A percentile compares a stretch with the other conserved stretches of the same genome.
Evolutionary conservation across 2,888 invertebrate genomes (phyloP).

Genomic region (Melieria picta): DNA sequence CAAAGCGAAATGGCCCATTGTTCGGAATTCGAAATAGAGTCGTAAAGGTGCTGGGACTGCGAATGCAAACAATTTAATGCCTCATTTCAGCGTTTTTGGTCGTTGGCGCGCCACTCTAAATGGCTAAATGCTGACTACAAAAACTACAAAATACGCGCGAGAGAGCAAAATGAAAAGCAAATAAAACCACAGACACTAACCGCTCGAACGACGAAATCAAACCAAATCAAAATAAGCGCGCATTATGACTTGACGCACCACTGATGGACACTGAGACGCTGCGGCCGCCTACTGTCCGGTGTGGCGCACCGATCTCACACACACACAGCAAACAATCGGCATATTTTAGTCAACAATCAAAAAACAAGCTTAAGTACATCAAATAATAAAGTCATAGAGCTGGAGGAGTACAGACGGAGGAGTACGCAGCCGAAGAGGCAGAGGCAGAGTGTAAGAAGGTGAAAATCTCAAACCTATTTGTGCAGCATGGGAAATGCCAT

Average conservation of each 20-base stretch:
- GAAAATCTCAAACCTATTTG: conserved; percentile 26
- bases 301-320: conserved; percentile 21
- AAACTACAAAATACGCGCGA: conserved; percentile 7
- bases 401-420: background rate
- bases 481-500: conserved; percentile 42
- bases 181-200: background rate
- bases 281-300: background rate
- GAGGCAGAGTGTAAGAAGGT: conserved; percentile 3
- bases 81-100: conserved; percentile 11
- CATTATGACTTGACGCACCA: background rate
- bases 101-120: background rate
- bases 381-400: conserved; percentile 12
- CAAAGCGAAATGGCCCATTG: conserved; percentile 1
- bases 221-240: background rate
- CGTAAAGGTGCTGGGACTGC: conserved; percentile 28
- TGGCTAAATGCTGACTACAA: background rate
- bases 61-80: conserved; percentile 27
- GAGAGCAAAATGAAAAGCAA: conserved; percentile 3
- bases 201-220: background rate
- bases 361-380: conserved; percentile 38
- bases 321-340: conserved; percentile 27
- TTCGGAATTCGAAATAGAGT: conserved; percentile 31
- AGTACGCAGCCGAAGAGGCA: background rate
- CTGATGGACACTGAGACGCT: too few relatives aligned
- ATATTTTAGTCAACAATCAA: conserved; percentile 41